Conservation (phyloP, 2,888 invertebrate genomes). For the Endotricha flammealis region DNA sequence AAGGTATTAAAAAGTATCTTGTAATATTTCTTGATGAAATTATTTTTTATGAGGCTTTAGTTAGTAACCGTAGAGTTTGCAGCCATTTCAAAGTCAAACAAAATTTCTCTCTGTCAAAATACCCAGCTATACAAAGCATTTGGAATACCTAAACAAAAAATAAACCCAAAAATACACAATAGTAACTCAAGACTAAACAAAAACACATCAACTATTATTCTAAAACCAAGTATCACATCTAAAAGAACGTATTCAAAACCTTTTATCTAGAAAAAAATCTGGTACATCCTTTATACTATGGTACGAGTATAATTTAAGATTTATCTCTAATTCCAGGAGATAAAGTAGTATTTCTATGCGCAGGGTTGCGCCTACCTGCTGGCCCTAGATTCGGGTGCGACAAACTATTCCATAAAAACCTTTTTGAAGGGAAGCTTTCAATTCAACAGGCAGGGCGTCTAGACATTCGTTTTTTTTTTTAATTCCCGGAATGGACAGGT, state of each 20-base stretch:
- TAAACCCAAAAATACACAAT: too few relatives aligned
- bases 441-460: slow-evolving; percentile 65
- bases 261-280: slow-evolving; percentile 25
- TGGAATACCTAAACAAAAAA: too few relatives aligned
- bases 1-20: too few relatives aligned
- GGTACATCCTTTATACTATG: slow-evolving; percentile 21
- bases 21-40: too few relatives aligned
- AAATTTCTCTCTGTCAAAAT: too few relatives aligned
- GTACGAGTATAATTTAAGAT: slow-evolving; percentile 33
- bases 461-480: slow-evolving; percentile 61
- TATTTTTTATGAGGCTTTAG: too few relatives aligned
- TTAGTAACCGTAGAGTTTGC: too few relatives aligned
- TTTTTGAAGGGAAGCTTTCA: slow-evolving; percentile 60
- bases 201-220: not conserved
- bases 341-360: slow-evolving; percentile 49
- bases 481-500: slow-evolving; percentile 65
- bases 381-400: slow-evolving; percentile 60
- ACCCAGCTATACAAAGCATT: too few relatives aligned
- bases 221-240: not conserved
- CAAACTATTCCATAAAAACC: slow-evolving; percentile 60
- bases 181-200: not conserved
- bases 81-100: too few relatives aligned
- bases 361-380: slow-evolving; percentile 58
- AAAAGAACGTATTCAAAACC: slow-evolving; percentile 5
- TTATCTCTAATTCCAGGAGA: slow-evolving; percentile 43